Evolutionary conservation across 2,113 vertebrate species (phyloP).

Genomic region (Saccopteryx bilineata): DNA sequence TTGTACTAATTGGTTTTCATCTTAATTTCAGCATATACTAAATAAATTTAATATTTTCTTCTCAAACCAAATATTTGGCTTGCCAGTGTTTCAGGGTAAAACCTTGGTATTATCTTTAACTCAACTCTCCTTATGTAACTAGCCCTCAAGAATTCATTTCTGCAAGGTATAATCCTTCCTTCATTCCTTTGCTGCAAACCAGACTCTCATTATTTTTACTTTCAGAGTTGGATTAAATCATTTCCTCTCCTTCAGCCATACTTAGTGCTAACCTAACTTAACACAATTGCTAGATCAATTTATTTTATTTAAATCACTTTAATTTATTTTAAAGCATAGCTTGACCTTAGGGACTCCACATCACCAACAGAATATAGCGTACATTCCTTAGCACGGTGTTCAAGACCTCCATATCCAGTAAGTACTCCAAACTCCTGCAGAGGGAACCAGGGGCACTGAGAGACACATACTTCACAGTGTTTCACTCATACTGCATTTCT

Average conservation of each 20-base stretch:
- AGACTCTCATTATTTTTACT: slow-evolving; percentile 16
- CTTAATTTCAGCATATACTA: slow-evolving; percentile 2
- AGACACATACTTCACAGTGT: background rate
- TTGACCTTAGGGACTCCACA: background rate
- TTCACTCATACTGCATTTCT: background rate
- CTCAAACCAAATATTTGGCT: slow-evolving; percentile 11
- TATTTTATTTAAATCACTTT: slow-evolving; percentile 35
- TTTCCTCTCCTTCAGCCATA: background rate
- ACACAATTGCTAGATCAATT: background rate
- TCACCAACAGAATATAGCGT: background rate
- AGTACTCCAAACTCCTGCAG: background rate
- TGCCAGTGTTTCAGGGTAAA: background rate
- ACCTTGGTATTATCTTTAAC: background rate
- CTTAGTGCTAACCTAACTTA: background rate
- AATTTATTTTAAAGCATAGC: slow-evolving; percentile 51
- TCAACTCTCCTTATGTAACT: background rate
- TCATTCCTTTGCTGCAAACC: background rate
- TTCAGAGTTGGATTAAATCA: slow-evolving; percentile 10
- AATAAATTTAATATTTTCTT: background rate
- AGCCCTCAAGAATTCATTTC: background rate
- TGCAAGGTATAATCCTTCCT: background rate
- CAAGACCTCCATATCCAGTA: background rate
- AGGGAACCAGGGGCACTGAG: background rate
- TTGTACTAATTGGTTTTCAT: background rate
- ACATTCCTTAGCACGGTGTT: background rate